A percentile compares a stretch with the other conserved stretches of the same genome.
phyloP scores from a whole-genome alignment of 2,113 vertebrate species.

The Etheostoma cragini region DNA sequence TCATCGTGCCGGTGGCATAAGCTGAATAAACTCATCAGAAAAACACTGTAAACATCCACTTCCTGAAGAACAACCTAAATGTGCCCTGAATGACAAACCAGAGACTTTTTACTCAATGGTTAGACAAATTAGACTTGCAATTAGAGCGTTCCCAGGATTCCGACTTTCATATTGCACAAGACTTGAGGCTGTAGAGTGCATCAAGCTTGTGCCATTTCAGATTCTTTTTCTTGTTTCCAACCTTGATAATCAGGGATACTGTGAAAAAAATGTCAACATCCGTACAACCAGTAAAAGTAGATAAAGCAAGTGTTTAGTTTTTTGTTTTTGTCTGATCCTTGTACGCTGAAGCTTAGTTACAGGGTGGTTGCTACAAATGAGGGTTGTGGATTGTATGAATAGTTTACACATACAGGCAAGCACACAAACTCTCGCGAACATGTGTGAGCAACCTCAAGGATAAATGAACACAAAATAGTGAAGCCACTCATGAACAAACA shows the following conservation, averaged over 20 bases:
- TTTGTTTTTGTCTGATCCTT: not conserved
- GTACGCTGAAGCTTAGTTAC: not conserved
- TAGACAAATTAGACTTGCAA: constrained; percentile 8
- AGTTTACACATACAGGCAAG: not conserved
- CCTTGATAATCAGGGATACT: not conserved
- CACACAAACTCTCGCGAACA: not conserved
- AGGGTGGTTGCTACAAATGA: not conserved
- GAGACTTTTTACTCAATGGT: not conserved
- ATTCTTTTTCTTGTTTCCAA: not conserved
- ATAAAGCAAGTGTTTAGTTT: not conserved
- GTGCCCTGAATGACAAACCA: constrained; percentile 1
- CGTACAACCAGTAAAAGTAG: not conserved
- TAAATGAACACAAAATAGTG: not conserved
- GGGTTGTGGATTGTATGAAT: not conserved
- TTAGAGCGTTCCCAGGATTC: not conserved
- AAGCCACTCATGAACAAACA: not conserved
- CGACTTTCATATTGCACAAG: not conserved
- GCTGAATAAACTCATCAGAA: constrained; percentile 1
- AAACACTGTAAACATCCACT: not conserved
- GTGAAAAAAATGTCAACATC: not conserved
- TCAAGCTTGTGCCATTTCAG: not conserved
- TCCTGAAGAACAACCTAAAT: not conserved
- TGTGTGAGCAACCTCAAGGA: not conserved
- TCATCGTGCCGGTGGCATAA: not conserved
- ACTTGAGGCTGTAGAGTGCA: not conserved